These are phyloP conservation scores for Drosophila lini DNA, from an alignment of 1,140 invertebrate species.

Conservation along the genomic window DNA sequence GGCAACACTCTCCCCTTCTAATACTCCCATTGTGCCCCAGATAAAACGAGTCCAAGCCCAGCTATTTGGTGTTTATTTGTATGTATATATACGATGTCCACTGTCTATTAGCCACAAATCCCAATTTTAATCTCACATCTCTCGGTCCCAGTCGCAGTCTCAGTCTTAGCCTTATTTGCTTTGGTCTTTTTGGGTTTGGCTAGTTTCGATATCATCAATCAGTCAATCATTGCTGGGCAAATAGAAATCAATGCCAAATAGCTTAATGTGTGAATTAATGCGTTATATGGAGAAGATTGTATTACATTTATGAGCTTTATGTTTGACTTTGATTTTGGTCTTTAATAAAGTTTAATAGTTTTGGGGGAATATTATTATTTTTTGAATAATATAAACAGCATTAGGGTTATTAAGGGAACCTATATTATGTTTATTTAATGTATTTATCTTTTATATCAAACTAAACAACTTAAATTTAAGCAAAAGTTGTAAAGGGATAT, in stretches of 20 bases:
- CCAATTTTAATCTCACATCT: conserved; percentile 15
- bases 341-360: conserved; percentile 16
- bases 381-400: background rate
- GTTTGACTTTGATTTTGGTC: conserved; percentile 16
- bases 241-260: conserved; percentile 67
- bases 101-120: conserved; percentile 49
- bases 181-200: conserved; percentile 27
- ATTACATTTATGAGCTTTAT: conserved; percentile 40
- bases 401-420: too few relatives aligned
- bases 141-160: background rate
- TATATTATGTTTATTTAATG: too few relatives aligned
- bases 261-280: conserved; percentile 44
- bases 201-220: conserved; percentile 50
- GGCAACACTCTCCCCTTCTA: conserved; percentile 23
- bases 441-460: too few relatives aligned
- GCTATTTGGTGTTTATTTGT: background rate
- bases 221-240: conserved; percentile 39
- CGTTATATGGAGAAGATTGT: conserved; percentile 25
- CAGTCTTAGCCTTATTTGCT: conserved; percentile 21
- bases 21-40: conserved; percentile 29
- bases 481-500: background rate
- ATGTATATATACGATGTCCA: conserved; percentile 19
- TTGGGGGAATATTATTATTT: background rate
- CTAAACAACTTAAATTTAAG: background rate
- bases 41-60: conserved; percentile 28